Percentiles rank a stretch among this genome's conserved stretches.
Conservation (phyloP, 2,888 invertebrate species). For the Epinotia brunnichana region DNA sequence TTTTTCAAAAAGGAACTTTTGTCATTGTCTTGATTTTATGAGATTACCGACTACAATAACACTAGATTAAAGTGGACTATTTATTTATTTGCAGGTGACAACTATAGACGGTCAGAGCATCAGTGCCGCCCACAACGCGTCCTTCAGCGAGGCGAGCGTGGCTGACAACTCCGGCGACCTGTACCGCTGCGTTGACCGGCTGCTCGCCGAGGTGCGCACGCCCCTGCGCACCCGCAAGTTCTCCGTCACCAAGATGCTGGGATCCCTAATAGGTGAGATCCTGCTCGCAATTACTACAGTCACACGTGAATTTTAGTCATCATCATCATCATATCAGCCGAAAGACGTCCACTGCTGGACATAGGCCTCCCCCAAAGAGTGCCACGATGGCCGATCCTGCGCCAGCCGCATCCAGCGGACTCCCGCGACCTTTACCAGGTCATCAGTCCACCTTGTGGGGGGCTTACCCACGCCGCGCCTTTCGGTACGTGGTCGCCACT, state of each 20-base stretch:
- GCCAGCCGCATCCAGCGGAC: too few relatives aligned
- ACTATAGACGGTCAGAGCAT: slow-evolving; percentile 88
- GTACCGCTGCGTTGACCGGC: slow-evolving; percentile 88
- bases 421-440: too few relatives aligned
- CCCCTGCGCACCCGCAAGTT: slow-evolving; percentile 87
- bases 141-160: slow-evolving; percentile 92
- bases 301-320: too few relatives aligned
- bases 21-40: neutral
- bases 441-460: too few relatives aligned
- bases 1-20: neutral
- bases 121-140: slow-evolving; percentile 87
- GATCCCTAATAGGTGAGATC: slow-evolving; percentile 86
- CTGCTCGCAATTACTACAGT: neutral
- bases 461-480: too few relatives aligned
- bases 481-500: too few relatives aligned
- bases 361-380: too few relatives aligned
- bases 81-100: slow-evolving; percentile 82
- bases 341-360: too few relatives aligned
- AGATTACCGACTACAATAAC: too few relatives aligned
- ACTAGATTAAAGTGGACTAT: slow-evolving; percentile 28
- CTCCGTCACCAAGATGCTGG: slow-evolving; percentile 91
- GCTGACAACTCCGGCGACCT: slow-evolving; percentile 90
- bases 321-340: too few relatives aligned
- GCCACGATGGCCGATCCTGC: too few relatives aligned
- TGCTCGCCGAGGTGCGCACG: slow-evolving; percentile 87